Base-by-base conservation (phyloP, 2,113 vertebrate species). In the Xyrauchen texanus region DNA sequence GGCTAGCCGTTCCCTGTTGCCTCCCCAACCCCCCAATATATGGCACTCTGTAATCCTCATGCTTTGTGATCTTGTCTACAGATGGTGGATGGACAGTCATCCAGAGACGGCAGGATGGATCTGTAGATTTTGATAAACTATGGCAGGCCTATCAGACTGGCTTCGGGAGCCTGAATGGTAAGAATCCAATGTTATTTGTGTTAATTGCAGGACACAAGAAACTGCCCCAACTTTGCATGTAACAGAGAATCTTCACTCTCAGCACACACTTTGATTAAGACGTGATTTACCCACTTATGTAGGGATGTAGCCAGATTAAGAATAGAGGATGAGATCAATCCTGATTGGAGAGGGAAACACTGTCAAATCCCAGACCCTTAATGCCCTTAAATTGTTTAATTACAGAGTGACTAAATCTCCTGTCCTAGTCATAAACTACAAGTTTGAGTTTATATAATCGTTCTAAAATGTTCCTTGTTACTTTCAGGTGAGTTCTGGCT, bases 41-140 rank as follows among this genome's bases (percentile, higher is more conserved):
- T 58, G 15, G 52, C 57, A 55, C 4, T 11, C 60, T 51, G 11
- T 82, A 76, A 83, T 77, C 49, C 13, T 8, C 11, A n/a, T 42
- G 21, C 52, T 34, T 58, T 66, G 12, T 73, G n/a, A 70, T 4
- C 84, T 64, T 86, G 58, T 58, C 8, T 5, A 3, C 89, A 98
- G 96, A 95, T 3, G 95, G 94, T 0, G 96, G 96, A 73, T 98
- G 97, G 97, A 98, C 96, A 0, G 91, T 98, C 78, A 93, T 98
- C 78, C 97, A 99, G 92, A 94, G 93, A 68, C 95, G 97, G 0
- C 85, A 81, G 6, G 95, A 99, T 0, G 96, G 97, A 64, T 96
- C 96, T 0, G 94, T 98, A 71, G 95, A 99, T 87, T 99, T 99
- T 76, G 93, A 99, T 81, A 96, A 90, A 86, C 90, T 94, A 10